Conservation (phyloP, 2,888 invertebrate species). For the Meghimatium bilineatum region DNA sequence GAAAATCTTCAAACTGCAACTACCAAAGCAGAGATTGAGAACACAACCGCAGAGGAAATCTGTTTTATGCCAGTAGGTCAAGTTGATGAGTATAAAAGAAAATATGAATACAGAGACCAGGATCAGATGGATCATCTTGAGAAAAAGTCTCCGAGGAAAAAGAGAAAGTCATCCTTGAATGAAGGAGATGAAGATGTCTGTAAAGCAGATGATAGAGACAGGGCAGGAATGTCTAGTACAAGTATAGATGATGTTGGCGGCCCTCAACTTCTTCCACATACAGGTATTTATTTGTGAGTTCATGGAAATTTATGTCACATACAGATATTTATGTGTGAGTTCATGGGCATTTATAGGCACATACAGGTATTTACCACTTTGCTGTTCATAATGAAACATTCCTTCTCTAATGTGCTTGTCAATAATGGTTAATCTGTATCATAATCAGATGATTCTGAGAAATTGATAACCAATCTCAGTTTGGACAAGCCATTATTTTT, state of each 20-base stretch:
- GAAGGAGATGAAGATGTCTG: conserved; percentile 31
- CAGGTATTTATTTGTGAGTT: conserved; percentile 43
- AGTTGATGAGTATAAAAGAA: conserved; percentile 43
- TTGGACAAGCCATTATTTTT: no score
- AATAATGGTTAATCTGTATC: no score
- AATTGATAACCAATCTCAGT: no score
- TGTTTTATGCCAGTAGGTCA: conserved; percentile 45
- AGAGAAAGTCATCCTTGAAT: conserved; percentile 5
- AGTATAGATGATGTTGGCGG: conserved; percentile 21
- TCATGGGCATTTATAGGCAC: no score
- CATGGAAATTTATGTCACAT: no score
- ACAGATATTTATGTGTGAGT: no score
- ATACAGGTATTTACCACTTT: no score
- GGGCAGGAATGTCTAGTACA: conserved; percentile 1
- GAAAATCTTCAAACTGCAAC: background rate
- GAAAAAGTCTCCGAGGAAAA: conserved; percentile 39
- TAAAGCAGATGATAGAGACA: conserved; percentile 38
- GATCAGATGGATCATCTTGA: conserved; percentile 16
- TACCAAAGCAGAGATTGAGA: conserved; percentile 30
- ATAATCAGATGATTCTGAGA: no score
- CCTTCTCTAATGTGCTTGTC: no score
- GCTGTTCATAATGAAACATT: no score
- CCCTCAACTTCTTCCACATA: conserved; percentile 48
- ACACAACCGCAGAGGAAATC: conserved; percentile 22
- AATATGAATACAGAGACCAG: conserved; percentile 33